phyloP scores from a whole-genome alignment of 1,140 invertebrate species.

The Lordiphosa clarofinis region DNA sequence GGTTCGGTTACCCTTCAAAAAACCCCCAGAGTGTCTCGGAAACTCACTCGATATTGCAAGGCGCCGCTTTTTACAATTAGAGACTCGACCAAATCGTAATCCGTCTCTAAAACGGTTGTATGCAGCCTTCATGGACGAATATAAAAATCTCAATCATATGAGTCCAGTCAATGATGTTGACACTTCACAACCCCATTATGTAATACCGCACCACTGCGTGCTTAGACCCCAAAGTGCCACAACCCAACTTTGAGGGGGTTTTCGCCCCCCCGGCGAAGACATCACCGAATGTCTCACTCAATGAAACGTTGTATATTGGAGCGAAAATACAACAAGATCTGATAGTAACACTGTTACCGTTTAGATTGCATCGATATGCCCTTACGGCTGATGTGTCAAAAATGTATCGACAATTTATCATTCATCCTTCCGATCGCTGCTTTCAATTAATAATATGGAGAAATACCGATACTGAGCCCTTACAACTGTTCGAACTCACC shows the following conservation, averaged over 20 bases:
- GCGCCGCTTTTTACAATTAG: not conserved
- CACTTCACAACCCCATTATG: not conserved
- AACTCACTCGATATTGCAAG: not conserved
- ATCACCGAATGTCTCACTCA: not conserved
- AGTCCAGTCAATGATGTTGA: not conserved
- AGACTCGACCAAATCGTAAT: no score
- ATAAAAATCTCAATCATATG: not conserved
- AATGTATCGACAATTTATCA: no score
- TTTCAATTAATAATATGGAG: no score
- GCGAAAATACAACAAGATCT: constrained; percentile 1
- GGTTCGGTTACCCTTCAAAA: no score
- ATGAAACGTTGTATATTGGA: not conserved
- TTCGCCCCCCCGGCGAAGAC: not conserved
- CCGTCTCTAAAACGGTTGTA: no score
- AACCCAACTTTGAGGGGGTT: no score
- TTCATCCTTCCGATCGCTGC: no score
- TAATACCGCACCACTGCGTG: not conserved
- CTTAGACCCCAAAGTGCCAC: not conserved
- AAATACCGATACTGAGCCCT: no score
- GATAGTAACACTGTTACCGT: not conserved
- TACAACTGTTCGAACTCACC: no score
- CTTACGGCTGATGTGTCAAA: no score
- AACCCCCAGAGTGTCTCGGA: no score
- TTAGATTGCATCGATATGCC: constrained; percentile 4
- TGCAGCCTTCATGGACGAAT: not conserved